Evolutionary conservation across 2,888 invertebrate genomes (phyloP).

Genomic region (Pollenia labialis): DNA sequence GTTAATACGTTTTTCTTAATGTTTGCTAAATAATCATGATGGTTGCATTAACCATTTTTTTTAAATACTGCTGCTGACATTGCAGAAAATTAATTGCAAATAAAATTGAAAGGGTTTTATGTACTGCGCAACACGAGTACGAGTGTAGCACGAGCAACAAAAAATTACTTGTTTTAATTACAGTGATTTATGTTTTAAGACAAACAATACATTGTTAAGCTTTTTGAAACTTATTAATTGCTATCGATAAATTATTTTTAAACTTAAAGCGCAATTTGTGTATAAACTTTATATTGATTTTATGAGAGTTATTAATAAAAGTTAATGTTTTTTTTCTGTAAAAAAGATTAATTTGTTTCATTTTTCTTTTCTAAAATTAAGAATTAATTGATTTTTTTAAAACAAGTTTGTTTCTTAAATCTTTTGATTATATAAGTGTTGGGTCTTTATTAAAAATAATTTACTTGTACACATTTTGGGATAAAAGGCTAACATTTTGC

Average conservation of each 20-base stretch:
- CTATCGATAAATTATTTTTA: neutral
- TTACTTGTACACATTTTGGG: too few species aligned
- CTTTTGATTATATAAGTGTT: slow-evolving; percentile 5
- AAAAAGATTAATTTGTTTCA: neutral
- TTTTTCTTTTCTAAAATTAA: neutral
- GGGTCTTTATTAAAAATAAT: too few species aligned
- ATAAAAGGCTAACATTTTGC: too few species aligned
- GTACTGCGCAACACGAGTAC: neutral
- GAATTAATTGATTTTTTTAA: neutral
- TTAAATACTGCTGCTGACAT: neutral
- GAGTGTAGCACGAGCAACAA: neutral
- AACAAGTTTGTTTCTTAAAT: slow-evolving; percentile 23
- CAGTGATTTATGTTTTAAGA: slow-evolving; percentile 53
- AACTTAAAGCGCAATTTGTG: slow-evolving; percentile 6
- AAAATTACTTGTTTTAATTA: slow-evolving; percentile 48
- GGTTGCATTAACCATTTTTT: neutral
- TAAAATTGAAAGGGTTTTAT: slow-evolving; percentile 33
- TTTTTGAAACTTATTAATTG: neutral
- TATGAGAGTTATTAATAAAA: neutral
- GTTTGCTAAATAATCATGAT: neutral
- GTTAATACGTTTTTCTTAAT: neutral
- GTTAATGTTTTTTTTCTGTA: neutral
- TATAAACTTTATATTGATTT: neutral
- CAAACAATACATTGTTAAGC: neutral
- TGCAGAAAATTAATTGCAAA: slow-evolving; percentile 3